These are phyloP conservation scores for Drosophila putrida DNA, from an alignment of 2,888 invertebrate species.

Conservation along the genomic window DNA sequence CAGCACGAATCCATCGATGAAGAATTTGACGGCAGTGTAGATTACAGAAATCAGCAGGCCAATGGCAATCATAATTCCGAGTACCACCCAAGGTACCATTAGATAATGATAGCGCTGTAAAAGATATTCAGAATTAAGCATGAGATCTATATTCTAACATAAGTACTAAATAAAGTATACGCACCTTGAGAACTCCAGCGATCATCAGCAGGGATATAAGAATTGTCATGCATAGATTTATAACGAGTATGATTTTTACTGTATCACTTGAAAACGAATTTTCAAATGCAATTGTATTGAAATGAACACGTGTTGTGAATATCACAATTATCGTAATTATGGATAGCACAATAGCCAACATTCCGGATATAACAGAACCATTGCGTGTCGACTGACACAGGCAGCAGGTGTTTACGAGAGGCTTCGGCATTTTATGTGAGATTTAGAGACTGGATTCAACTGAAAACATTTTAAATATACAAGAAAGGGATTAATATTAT, in stretches of 20 bases:
- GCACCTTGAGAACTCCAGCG: conserved; percentile 91
- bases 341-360: conserved; percentile 91
- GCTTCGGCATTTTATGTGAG: conserved; percentile 82
- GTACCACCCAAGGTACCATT: conserved; percentile 94
- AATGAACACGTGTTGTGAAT: conserved; percentile 88
- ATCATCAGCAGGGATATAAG: conserved; percentile 92
- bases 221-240: conserved; percentile 93
- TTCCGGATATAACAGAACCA: conserved; percentile 91
- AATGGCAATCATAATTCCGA: conserved; percentile 92
- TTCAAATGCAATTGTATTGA: conserved; percentile 93
- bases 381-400: conserved; percentile 90
- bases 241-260: conserved; percentile 91
- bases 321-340: conserved; percentile 90
- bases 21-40: conserved; percentile 91
- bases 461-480: conserved; percentile 18
- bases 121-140: not conserved
- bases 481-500: not conserved
- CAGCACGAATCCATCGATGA: conserved; percentile 87
- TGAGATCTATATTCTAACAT: not conserved
- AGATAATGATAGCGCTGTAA: conserved; percentile 91
- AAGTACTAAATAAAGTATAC: conserved; percentile 13
- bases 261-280: conserved; percentile 89
- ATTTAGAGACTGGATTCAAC: conserved; percentile 13
- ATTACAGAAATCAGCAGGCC: conserved; percentile 92
- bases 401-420: conserved; percentile 89